Base-by-base conservation (phyloP, 2,113 vertebrate genomes). In the Callaeas wilsoni region DNA sequence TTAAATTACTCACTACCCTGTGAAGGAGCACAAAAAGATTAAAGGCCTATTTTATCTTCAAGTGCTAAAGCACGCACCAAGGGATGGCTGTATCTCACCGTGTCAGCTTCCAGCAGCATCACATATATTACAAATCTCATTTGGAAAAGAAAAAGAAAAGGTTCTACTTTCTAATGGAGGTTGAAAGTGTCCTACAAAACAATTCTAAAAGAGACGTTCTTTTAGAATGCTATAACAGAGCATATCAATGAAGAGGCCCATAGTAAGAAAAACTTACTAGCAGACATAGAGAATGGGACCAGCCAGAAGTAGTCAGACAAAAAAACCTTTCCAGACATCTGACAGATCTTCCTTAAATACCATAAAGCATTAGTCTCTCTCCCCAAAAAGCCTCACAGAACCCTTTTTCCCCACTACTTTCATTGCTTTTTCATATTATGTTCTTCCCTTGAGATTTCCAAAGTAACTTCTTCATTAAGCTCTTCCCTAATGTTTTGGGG, bases 31-130 rank as follows among this genome's bases (percentile, higher is more conserved):
- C 78, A 60, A 33, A 67, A 85, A 94, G 86, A 92, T 79, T 60
- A 93, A 96, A 96, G 83, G 53, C 16, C 10, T 60, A 46, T 96
- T 92, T 93, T 55, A 90, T 93, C 85, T 96, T 90, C 57, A 69
- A 13, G 81, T 12, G 3, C 75, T 86, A 52, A 79, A 80, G 79
- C 13, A 35, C 62, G 49, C 86, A 85, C 57, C 67, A 35, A 85
- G 44, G 53, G 83, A 73, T 47, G 70, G 44, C 39, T 82, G 52
- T 22, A 79, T 15, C 2, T 87, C 78, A 92, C 85, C 1, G 0
- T 14, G 44, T 25, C 15, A 18, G 35, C 78, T 93, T 71, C 87
- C 80, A 89, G 88, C 65, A 91, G 69, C 74, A 68, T 8, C 74
- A 41, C 17, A 44, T 6, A 4, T 5, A 47, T 47, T 25, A 82